These are phyloP conservation scores for Gari tellinella DNA, from an alignment of 2,888 invertebrate genomes.

Conservation along the genomic window DNA sequence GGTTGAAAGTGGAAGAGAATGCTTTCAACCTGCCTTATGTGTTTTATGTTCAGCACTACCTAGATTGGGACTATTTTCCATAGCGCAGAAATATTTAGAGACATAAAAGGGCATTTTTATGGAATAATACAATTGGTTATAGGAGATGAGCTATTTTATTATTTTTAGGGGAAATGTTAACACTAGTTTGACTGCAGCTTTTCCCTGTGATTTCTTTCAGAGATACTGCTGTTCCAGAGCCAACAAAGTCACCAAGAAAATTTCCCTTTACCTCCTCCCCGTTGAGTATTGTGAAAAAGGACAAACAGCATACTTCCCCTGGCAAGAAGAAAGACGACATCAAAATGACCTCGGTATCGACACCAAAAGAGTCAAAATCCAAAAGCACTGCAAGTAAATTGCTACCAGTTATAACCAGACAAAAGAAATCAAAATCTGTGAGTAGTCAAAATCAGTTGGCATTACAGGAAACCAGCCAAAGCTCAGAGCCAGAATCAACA, in stretches of 20 bases:
- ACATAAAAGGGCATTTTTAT: no score
- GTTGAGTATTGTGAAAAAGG: slow-evolving; percentile 47
- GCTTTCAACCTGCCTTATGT: no score
- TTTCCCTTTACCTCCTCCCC: slow-evolving; percentile 57
- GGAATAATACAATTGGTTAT: no score
- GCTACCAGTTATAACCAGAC: slow-evolving; percentile 51
- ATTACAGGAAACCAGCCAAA: background rate
- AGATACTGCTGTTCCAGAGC: slow-evolving; percentile 54
- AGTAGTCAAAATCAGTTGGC: background rate
- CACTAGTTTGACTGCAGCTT: background rate
- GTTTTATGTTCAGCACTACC: no score
- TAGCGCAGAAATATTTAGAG: no score
- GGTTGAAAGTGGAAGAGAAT: no score
- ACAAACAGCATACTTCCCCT: slow-evolving; percentile 22
- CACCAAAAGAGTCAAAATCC: slow-evolving; percentile 23
- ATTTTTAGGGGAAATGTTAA: background rate
- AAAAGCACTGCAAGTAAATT: slow-evolving; percentile 22
- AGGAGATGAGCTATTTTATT: background rate
- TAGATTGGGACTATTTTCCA: no score
- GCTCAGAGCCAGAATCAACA: slow-evolving; percentile 11
- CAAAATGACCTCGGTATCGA: slow-evolving; percentile 29
- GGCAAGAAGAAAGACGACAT: slow-evolving; percentile 45
- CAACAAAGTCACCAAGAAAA: slow-evolving; percentile 47
- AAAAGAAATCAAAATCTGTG: slow-evolving; percentile 36
- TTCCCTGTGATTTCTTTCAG: slow-evolving; percentile 23